phyloP scores from a whole-genome alignment of 2,888 invertebrate genomes.

The Cephus pulcher region DNA sequence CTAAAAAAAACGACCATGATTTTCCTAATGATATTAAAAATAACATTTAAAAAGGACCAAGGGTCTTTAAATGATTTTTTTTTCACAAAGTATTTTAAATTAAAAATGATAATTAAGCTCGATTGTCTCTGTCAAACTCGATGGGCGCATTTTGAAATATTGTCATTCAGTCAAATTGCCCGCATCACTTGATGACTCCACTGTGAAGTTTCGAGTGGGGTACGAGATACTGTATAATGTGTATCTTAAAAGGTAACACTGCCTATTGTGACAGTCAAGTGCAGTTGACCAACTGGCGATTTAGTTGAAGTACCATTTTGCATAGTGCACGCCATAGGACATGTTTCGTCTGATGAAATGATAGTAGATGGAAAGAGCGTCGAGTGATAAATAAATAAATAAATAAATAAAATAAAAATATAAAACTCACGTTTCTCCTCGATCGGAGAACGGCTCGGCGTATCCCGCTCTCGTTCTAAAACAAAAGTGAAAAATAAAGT shows the following conservation, averaged over 20 bases:
- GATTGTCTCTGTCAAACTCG: background rate
- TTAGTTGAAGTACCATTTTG: constrained; percentile 31
- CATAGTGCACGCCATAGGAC: constrained; percentile 1
- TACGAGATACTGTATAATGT: background rate
- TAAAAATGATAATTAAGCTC: background rate
- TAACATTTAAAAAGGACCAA: background rate
- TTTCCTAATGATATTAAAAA: background rate
- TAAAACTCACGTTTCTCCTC: constrained; percentile 55
- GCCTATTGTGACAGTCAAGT: constrained; percentile 35
- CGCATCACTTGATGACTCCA: constrained; percentile 31
- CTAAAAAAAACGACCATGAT: background rate
- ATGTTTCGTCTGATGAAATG: background rate
- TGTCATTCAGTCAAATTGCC: constrained; percentile 31
- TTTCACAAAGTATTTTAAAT: background rate
- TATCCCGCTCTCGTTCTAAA: constrained; percentile 52
- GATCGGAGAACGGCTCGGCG: constrained; percentile 47
- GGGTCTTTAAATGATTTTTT: background rate
- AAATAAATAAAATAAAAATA: constrained; percentile 31
- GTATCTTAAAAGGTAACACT: background rate
- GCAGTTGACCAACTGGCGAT: constrained; percentile 52
- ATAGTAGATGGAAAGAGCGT: background rate
- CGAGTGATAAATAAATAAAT: too few species aligned
- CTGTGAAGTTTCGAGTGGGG: background rate
- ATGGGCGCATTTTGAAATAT: constrained; percentile 26
- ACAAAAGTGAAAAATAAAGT: constrained; percentile 46